A percentile compares a stretch with the other conserved stretches of the same genome.
Evolutionary conservation across 2,113 vertebrate genomes (phyloP).

Genomic region (Megaptera novaeangliae): DNA sequence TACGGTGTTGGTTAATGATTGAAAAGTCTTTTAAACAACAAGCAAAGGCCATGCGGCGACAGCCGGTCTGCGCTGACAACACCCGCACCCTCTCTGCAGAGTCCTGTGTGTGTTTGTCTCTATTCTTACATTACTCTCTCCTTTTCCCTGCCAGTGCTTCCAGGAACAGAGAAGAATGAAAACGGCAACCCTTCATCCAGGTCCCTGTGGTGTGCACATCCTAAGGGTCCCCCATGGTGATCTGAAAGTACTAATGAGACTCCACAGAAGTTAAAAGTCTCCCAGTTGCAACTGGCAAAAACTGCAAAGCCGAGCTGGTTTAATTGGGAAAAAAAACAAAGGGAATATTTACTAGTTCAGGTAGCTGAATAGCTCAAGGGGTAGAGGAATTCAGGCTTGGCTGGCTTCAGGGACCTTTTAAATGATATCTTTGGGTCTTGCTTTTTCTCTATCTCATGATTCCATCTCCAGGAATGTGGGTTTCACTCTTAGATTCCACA

Average conservation of each 20-base stretch:
- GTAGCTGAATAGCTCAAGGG: not conserved
- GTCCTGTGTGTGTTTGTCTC: rapidly evolving
- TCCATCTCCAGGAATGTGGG: not conserved
- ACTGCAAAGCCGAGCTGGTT: not conserved
- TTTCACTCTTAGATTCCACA: not conserved
- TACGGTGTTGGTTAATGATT: not conserved
- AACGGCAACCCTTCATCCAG: too few species aligned
- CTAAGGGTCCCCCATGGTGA: not conserved
- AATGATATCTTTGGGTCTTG: not conserved
- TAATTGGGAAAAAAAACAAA: not conserved
- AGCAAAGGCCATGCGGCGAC: not conserved
- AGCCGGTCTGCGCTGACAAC: rapidly evolving
- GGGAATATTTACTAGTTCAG: not conserved
- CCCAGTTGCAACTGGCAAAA: not conserved
- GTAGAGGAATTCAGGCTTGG: not conserved
- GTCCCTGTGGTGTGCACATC: rapidly evolving
- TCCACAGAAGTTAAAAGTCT: not conserved
- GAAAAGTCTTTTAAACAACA: not conserved
- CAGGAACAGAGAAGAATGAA: not conserved
- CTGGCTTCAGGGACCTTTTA: not conserved
- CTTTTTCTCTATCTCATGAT: not conserved
- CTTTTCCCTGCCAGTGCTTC: not conserved
- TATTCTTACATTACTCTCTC: not conserved
- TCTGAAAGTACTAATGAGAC: not conserved
- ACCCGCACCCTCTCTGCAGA: rapidly evolving